These are phyloP conservation scores for Caenorhabditis sp. DNA, from an alignment of 2,888 invertebrate genomes.

Conservation along the genomic window DNA sequence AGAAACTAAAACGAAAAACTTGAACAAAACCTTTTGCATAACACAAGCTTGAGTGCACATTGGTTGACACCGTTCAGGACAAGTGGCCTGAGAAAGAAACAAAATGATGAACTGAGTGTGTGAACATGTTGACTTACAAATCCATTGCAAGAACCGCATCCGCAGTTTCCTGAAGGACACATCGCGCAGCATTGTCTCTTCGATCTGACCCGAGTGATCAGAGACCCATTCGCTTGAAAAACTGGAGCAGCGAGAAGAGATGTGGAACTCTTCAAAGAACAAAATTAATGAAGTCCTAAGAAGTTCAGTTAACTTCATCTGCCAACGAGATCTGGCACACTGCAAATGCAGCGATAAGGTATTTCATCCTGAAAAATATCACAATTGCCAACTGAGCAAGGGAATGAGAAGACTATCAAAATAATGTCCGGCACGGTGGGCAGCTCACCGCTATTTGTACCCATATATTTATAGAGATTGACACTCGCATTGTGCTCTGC, in stretches of 20 bases:
- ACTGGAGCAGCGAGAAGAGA: slow-evolving; percentile 16
- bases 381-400: slow-evolving; percentile 18
- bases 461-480: slow-evolving; percentile 69
- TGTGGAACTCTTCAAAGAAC: slow-evolving; percentile 21
- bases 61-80: slow-evolving; percentile 70
- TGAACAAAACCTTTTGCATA: slow-evolving; percentile 52
- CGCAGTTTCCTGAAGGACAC: slow-evolving; percentile 70
- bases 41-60: slow-evolving; percentile 73
- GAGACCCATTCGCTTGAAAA: slow-evolving; percentile 35
- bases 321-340: slow-evolving; percentile 30
- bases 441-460: slow-evolving; percentile 67
- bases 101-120: background rate
- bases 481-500: slow-evolving; percentile 65
- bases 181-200: slow-evolving; percentile 75
- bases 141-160: slow-evolving; percentile 71
- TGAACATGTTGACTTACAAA: slow-evolving; percentile 28
- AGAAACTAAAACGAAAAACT: background rate
- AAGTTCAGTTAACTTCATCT: slow-evolving; percentile 23
- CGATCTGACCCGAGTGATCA: slow-evolving; percentile 57
- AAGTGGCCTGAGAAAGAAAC: slow-evolving; percentile 50
- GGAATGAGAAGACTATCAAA: slow-evolving; percentile 25
- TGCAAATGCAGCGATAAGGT: slow-evolving; percentile 41
- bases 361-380: slow-evolving; percentile 30
- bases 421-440: slow-evolving; percentile 61
- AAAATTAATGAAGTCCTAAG: background rate